A percentile compares a stretch with the other conserved stretches of the same genome.
Evolutionary conservation across 2,888 invertebrate species (phyloP).

Genomic region (Podabrus alpinus): DNA sequence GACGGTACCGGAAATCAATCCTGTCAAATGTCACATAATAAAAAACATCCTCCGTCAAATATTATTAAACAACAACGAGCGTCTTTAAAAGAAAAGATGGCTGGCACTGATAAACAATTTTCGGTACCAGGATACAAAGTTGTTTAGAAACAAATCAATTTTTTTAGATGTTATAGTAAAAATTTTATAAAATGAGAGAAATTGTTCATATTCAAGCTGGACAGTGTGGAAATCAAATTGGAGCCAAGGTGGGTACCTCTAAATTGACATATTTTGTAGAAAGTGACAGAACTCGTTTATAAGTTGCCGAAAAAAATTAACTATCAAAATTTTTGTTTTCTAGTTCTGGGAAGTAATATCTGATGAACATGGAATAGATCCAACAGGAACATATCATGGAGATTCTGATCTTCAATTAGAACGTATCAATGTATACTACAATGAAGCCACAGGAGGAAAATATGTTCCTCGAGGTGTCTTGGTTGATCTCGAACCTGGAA

Average conservation of each 20-base stretch:
- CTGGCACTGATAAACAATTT: background rate
- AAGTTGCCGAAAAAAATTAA: background rate
- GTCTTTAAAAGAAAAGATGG: background rate
- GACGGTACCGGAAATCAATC: background rate
- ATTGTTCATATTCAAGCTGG: constrained; percentile 84
- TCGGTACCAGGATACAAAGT: constrained; percentile 26
- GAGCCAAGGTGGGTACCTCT: constrained; percentile 75
- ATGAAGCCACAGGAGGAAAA: constrained; percentile 90
- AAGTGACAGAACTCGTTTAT: background rate
- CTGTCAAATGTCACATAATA: no score
- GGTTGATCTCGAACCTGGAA: constrained; percentile 94
- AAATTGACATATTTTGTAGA: background rate
- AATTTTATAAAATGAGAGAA: constrained; percentile 71
- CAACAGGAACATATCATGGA: constrained; percentile 86
- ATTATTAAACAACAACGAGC: background rate
- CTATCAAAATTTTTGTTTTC: constrained; percentile 28
- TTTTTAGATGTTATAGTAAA: constrained; percentile 44
- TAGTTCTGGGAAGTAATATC: constrained; percentile 96
- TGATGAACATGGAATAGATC: constrained; percentile 92
- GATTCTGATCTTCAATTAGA: constrained; percentile 91
- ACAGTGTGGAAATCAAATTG: constrained; percentile 83
- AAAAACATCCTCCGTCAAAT: background rate
- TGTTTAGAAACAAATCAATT: constrained; percentile 42
- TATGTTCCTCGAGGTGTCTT: constrained; percentile 92
- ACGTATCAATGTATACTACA: constrained; percentile 94